Evolutionary conservation across 2,113 vertebrate species (phyloP).

Genomic region (Esox niger): DNA sequence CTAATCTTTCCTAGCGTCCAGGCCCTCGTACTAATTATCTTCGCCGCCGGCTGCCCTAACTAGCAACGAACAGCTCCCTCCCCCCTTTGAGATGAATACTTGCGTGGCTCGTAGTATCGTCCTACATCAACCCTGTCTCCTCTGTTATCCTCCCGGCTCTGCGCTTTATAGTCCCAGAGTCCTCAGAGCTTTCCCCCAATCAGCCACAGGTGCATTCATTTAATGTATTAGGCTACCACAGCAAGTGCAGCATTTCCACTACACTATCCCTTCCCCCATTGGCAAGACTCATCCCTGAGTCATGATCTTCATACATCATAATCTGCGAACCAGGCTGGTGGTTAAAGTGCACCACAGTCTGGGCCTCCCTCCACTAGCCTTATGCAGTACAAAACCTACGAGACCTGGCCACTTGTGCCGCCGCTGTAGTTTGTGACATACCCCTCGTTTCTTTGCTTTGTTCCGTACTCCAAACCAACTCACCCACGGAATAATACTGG

Average conservation of each 20-base stretch:
- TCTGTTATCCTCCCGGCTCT: no score
- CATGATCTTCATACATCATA: no score
- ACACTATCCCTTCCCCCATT: background rate
- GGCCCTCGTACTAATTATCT: background rate
- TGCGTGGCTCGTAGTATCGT: background rate
- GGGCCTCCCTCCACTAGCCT: background rate
- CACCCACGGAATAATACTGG: background rate
- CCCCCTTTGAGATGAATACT: background rate
- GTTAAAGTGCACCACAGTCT: constrained; percentile 4
- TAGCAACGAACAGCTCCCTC: background rate
- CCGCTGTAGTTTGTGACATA: constrained; percentile 6
- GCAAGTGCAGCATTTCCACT: background rate
- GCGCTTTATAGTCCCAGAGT: no score
- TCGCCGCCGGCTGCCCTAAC: background rate
- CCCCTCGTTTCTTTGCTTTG: constrained; percentile 6
- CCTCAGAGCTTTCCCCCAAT: no score
- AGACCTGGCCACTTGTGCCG: no score
- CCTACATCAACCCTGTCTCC: background rate
- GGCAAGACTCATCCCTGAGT: constrained; percentile 6
- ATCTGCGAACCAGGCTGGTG: background rate
- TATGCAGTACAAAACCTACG: constrained; percentile 7
- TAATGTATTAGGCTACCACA: no score
- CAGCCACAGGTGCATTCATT: no score
- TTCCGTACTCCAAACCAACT: constrained; percentile 8
- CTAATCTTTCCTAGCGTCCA: no score